A percentile compares a stretch with the other conserved stretches of the same genome.
Evolutionary conservation across 2,797 vertebrate species (phyloP).

Genomic region (Erithacus rubecula): DNA sequence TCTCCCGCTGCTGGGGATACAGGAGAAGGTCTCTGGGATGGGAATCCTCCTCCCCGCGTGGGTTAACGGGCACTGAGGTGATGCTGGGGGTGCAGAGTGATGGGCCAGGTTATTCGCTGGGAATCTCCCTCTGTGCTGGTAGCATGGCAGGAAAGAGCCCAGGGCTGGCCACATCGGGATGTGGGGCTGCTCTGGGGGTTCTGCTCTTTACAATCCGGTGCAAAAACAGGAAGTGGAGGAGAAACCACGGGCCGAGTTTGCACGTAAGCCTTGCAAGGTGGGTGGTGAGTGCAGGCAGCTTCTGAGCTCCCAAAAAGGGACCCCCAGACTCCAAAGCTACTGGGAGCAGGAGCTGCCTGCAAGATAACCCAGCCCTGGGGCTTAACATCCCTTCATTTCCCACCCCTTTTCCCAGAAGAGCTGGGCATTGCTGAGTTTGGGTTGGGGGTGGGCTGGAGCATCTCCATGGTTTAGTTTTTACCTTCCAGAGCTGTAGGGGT

Average conservation of each 20-base stretch:
- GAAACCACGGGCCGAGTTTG: background rate
- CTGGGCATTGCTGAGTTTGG: background rate
- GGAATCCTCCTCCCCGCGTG: accelerated
- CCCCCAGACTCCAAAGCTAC: accelerated
- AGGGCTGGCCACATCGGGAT: accelerated
- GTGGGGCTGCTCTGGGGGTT: background rate
- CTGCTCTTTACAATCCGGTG: accelerated
- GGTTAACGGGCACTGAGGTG: accelerated
- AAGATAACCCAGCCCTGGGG: background rate
- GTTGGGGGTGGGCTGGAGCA: background rate
- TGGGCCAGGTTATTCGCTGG: accelerated
- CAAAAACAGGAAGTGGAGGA: background rate
- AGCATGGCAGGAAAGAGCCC: accelerated
- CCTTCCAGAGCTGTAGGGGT: background rate
- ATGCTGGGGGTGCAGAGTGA: background rate
- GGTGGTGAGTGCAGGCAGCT: accelerated
- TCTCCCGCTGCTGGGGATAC: background rate
- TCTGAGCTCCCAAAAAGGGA: background rate
- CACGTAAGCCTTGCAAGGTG: background rate
- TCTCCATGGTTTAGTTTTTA: background rate
- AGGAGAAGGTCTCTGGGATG: background rate
- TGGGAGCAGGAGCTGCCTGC: background rate
- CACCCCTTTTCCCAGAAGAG: background rate
- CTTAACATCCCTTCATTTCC: background rate
- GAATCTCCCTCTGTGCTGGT: accelerated